Conservation (phyloP, 2,888 invertebrate species). For the Sarcophaga carnaria region DNA sequence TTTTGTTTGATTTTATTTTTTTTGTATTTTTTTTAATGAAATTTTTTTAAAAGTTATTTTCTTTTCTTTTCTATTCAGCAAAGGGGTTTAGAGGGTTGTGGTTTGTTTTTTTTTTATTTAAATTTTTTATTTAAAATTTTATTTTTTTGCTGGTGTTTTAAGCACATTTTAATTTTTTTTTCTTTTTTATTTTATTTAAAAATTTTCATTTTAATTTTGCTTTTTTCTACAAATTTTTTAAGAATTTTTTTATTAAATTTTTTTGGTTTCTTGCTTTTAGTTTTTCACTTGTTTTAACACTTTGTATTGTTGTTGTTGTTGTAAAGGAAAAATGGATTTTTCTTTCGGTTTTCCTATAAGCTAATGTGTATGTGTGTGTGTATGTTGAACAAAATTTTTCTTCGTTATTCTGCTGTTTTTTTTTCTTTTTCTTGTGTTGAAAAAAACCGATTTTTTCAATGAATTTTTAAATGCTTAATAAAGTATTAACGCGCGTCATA, state of each 20-base stretch:
- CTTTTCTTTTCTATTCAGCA: neutral
- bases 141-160: neutral
- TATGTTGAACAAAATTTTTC: conserved; percentile 6
- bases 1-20: conserved; percentile 16
- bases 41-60: neutral
- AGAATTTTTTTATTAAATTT: conserved; percentile 8
- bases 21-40: neutral
- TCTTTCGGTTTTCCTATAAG: conserved; percentile 29
- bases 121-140: conserved; percentile 21
- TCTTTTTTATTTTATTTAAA: neutral
- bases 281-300: neutral
- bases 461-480: conserved; percentile 70
- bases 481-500: conserved; percentile 75
- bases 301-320: conserved; percentile 16
- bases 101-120: conserved; percentile 1
- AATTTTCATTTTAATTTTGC: neutral
- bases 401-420: conserved; percentile 48
- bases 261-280: neutral
- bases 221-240: neutral
- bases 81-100: conserved; percentile 1
- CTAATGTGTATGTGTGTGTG: conserved; percentile 31
- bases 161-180: neutral
- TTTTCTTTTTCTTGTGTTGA: conserved; percentile 60
- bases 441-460: conserved; percentile 71
- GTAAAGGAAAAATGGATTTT: conserved; percentile 51